Conservation (phyloP, 2,888 invertebrate species). For the Anthrax anthrax region DNA sequence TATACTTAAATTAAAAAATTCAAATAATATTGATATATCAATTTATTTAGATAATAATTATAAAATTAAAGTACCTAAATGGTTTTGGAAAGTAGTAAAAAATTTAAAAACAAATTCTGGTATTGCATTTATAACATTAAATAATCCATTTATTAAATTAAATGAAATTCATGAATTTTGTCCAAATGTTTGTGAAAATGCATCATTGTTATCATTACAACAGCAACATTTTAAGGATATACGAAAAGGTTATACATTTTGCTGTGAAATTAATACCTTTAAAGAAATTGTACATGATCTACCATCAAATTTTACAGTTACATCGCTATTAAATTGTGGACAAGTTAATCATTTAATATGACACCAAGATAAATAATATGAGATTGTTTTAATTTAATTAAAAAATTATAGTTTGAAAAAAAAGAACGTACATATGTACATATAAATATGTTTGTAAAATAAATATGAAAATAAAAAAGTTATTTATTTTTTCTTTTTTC, state of each 20-base stretch:
- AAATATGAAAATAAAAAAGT: too few species aligned
- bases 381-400: too few species aligned
- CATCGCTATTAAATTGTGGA: not conserved
- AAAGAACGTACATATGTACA: too few species aligned
- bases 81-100: conserved; percentile 35
- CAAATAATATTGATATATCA: conserved; percentile 13
- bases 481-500: too few species aligned
- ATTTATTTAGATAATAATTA: conserved; percentile 28
- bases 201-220: conserved; percentile 19
- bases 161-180: conserved; percentile 23
- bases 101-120: conserved; percentile 23
- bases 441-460: too few species aligned
- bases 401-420: too few species aligned
- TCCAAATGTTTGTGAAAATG: conserved; percentile 26
- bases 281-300: conserved; percentile 1
- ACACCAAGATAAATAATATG: too few species aligned
- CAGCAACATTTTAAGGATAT: conserved; percentile 1
- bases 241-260: not conserved
- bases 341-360: too few species aligned
- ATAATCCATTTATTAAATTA: conserved; percentile 32
- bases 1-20: conserved; percentile 26
- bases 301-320: conserved; percentile 6
- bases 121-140: conserved; percentile 35
- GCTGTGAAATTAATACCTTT: not conserved
- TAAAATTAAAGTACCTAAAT: conserved; percentile 33